A percentile compares a stretch with the other conserved stretches of the same genome.
These are phyloP conservation scores for Hypocryptadius cinnamomeus DNA, from an alignment of 2,113 vertebrate genomes.

Conservation along the genomic window DNA sequence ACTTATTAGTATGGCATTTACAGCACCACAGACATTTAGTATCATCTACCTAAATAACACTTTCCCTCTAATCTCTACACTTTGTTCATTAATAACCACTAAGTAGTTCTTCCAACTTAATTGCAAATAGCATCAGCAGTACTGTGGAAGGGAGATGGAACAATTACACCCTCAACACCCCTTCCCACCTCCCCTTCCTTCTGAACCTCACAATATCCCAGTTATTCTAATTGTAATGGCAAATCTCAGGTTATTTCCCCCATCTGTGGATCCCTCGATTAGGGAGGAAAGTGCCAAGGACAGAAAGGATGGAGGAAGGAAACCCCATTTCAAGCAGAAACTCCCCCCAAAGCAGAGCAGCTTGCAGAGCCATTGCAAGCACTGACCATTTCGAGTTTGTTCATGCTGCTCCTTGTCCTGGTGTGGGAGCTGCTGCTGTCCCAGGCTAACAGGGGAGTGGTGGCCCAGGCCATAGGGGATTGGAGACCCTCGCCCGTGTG, in stretches of 20 bases:
- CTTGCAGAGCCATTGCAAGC: not conserved
- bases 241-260: not conserved
- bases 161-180: not conserved
- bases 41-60: not conserved
- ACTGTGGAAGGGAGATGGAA: not conserved
- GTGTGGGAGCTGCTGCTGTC: constrained; percentile 77
- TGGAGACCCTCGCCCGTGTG: constrained; percentile 89
- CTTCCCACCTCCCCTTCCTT: not conserved
- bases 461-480: constrained; percentile 88
- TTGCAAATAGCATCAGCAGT: not conserved
- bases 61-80: not conserved
- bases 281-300: not conserved
- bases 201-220: not conserved
- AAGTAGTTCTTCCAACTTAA: not conserved
- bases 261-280: rapidly evolving
- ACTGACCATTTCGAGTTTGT: constrained; percentile 83
- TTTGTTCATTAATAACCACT: not conserved
- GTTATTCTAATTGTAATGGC: not conserved
- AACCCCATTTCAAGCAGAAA: not conserved
- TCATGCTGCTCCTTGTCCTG: constrained; percentile 89
- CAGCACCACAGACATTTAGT: not conserved
- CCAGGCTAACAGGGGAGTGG: constrained; percentile 85
- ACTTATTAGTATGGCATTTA: not conserved
- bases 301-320: rapidly evolving
- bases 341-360: not conserved